phyloP scores from a whole-genome alignment of 2,797 vertebrate genomes.

The Corythornis leucogaster region DNA sequence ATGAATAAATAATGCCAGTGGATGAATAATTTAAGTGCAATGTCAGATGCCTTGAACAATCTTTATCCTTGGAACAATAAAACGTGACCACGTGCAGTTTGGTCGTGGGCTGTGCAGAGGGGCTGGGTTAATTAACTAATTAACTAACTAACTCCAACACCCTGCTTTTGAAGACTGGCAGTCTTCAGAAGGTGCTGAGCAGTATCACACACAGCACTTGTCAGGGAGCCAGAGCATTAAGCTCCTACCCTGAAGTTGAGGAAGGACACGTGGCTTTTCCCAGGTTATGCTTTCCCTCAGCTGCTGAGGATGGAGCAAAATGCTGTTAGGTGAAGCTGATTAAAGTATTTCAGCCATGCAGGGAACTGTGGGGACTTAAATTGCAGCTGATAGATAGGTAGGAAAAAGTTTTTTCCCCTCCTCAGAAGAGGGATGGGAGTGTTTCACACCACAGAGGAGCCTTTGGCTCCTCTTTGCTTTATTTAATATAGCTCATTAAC shows the following conservation, averaged over 20 bases:
- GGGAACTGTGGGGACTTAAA: background rate
- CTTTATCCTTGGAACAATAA: conserved; percentile 72
- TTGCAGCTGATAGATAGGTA: accelerated
- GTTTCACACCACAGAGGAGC: accelerated
- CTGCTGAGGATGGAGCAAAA: background rate
- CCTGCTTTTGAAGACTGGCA: background rate
- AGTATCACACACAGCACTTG: accelerated
- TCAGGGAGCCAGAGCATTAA: accelerated
- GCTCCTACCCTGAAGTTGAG: background rate
- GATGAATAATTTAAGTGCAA: conserved; percentile 78
- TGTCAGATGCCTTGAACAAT: conserved; percentile 71
- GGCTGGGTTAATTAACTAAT: background rate
- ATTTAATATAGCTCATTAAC: accelerated
- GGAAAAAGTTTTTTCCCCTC: background rate
- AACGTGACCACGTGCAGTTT: conserved; percentile 16
- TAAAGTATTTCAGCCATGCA: background rate
- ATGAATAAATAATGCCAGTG: conserved; percentile 77
- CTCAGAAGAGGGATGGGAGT: background rate
- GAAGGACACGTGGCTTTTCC: background rate
- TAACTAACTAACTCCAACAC: background rate
- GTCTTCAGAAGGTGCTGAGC: background rate
- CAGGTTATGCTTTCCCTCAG: background rate
- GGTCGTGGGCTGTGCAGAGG: background rate
- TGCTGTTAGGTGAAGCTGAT: background rate
- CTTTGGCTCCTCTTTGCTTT: background rate